phyloP scores from a whole-genome alignment of 2,113 vertebrate species.

The Xenopus laevis region DNA sequence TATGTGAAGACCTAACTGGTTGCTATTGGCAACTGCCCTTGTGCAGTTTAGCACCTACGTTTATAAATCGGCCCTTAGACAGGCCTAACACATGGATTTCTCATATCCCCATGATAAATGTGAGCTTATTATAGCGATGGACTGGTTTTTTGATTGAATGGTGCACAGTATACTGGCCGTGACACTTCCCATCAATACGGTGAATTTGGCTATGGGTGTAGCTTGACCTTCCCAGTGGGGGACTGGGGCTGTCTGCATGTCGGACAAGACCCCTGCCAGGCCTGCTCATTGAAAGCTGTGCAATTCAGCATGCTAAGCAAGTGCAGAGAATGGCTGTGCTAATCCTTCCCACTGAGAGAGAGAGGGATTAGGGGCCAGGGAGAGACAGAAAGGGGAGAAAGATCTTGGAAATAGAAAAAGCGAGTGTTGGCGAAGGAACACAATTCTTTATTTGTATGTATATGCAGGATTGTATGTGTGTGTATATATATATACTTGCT shows the following conservation, averaged over 20 bases:
- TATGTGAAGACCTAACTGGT: too few relatives aligned
- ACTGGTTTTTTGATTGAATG: not conserved
- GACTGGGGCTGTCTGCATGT: slow-evolving; percentile 39
- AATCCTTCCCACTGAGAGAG: slow-evolving; percentile 44
- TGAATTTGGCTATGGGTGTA: slow-evolving; percentile 22
- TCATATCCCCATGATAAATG: not conserved
- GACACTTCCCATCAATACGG: slow-evolving; percentile 2
- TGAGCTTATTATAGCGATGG: not conserved
- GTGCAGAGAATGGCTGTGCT: slow-evolving; percentile 38
- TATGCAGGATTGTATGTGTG: too few relatives aligned
- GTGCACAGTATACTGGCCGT: not conserved
- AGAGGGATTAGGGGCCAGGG: slow-evolving; percentile 35
- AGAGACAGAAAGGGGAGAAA: slow-evolving; percentile 24
- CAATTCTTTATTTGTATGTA: not conserved
- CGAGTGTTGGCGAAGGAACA: not conserved
- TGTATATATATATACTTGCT: too few relatives aligned
- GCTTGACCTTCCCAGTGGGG: slow-evolving; percentile 37
- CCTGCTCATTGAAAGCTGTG: slow-evolving; percentile 25
- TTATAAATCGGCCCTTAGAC: too few relatives aligned
- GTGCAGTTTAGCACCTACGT: too few relatives aligned
- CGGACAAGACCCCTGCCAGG: slow-evolving; percentile 39
- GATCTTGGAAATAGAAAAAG: not conserved
- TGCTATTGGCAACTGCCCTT: too few relatives aligned
- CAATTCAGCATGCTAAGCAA: slow-evolving; percentile 41
- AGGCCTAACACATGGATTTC: too few relatives aligned